These are phyloP conservation scores for Halesus radiatus DNA, from an alignment of 1,140 invertebrate genomes.

Conservation along the genomic window DNA sequence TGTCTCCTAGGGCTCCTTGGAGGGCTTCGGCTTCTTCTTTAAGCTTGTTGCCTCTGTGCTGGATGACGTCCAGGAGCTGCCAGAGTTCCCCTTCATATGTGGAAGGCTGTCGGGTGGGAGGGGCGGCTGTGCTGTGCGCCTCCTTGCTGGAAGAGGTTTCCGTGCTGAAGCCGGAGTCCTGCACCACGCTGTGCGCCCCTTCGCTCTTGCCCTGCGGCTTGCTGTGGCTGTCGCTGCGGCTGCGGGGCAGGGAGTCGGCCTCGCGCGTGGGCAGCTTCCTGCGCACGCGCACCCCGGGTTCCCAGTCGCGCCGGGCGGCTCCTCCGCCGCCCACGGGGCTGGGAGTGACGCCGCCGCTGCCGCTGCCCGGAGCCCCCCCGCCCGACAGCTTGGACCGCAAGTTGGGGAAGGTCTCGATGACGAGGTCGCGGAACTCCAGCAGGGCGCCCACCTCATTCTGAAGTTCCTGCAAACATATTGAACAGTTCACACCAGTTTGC, in stretches of 20 bases:
- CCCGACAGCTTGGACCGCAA: conserved; percentile 82
- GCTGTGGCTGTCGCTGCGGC: conserved; percentile 77
- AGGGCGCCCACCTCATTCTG: conserved; percentile 92
- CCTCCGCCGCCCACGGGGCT: conserved; percentile 62
- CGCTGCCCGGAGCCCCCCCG: conserved; percentile 61
- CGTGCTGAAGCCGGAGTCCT: conserved; percentile 88
- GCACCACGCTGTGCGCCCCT: conserved; percentile 77
- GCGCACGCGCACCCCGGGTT: conserved; percentile 82
- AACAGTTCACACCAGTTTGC: too few relatives aligned
- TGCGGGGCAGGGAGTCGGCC: conserved; percentile 73
- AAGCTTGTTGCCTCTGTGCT: conserved; percentile 81
- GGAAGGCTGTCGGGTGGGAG: conserved; percentile 64
- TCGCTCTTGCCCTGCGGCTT: conserved; percentile 67
- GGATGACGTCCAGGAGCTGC: conserved; percentile 88
- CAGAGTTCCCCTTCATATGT: conserved; percentile 84
- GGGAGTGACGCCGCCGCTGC: conserved; percentile 63
- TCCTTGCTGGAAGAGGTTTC: conserved; percentile 85
- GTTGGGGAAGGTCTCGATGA: conserved; percentile 92
- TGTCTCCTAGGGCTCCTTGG: conserved; percentile 62
- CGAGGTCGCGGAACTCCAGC: conserved; percentile 90
- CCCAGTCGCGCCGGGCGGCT: conserved; percentile 75
- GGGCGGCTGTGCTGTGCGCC: conserved; percentile 73
- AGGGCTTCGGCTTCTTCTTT: conserved; percentile 79
- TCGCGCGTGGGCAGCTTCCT: conserved; percentile 75
- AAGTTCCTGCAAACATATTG: conserved; percentile 74